phyloP scores from a whole-genome alignment of 1,140 invertebrate genomes.

The Campoletis sonorensis region DNA sequence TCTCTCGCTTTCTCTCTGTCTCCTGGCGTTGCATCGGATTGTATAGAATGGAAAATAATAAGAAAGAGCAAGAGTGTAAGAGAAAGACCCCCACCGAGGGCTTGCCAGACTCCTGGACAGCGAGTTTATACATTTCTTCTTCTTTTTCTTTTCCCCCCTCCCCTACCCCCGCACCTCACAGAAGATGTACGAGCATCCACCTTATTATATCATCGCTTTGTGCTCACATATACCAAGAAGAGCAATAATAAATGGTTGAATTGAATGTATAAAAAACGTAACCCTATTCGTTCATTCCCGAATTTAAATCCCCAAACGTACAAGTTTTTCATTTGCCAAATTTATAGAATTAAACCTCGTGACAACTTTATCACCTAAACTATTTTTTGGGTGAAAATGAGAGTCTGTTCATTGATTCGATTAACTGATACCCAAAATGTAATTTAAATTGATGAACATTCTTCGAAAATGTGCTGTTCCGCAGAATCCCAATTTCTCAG shows the following conservation, averaged over 20 bases:
- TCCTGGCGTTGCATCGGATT: background rate
- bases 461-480: no score
- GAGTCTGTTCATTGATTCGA: no score
- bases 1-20: constrained; percentile 25
- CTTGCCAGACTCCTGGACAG: constrained; percentile 29
- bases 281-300: background rate
- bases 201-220: constrained; percentile 38
- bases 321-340: background rate
- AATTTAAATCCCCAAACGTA: constrained; percentile 9
- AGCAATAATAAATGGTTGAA: constrained; percentile 19
- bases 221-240: background rate
- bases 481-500: no score
- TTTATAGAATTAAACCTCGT: background rate
- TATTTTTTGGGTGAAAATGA: no score
- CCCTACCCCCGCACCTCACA: no score
- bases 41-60: background rate
- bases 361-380: no score
- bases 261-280: background rate
- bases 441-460: no score
- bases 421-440: no score
- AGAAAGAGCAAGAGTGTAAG: background rate
- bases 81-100: constrained; percentile 36
- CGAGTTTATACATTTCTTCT: constrained; percentile 28
- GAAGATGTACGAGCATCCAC: constrained; percentile 35
- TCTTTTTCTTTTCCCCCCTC: background rate